A percentile compares a stretch with the other conserved stretches of the same genome.
Conservation (phyloP, 2,797 vertebrate species). For the Adrianichthys oophorus region DNA sequence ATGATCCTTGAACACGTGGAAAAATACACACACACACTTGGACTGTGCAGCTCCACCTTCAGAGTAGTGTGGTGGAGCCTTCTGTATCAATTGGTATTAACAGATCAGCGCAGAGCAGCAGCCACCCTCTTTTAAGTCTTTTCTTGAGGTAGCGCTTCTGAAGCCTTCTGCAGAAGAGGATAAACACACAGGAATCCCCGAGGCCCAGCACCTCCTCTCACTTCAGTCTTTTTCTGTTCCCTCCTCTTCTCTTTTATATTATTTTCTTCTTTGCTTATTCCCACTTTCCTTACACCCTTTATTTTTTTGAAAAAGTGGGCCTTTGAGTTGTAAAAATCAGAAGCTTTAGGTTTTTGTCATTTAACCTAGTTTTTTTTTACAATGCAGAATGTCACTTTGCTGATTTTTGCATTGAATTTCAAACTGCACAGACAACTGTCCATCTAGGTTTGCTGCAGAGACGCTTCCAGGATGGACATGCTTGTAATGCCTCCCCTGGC, state of each 20-base stretch:
- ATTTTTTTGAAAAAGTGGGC: slow-evolving; percentile 48
- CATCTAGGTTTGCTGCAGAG: too few relatives aligned
- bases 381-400: too few relatives aligned
- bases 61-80: slow-evolving; percentile 52
- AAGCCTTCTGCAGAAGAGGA: slow-evolving; percentile 77
- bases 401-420: too few relatives aligned
- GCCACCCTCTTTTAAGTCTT: slow-evolving; percentile 75
- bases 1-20: slow-evolving; percentile 57
- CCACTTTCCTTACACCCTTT: slow-evolving; percentile 56
- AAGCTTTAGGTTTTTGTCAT: too few relatives aligned
- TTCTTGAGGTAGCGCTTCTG: slow-evolving; percentile 78
- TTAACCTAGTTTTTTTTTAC: too few relatives aligned
- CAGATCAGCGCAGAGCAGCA: slow-evolving; percentile 70
- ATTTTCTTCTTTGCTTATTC: slow-evolving; percentile 52
- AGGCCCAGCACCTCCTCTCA: slow-evolving; percentile 62
- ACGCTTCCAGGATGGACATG: too few relatives aligned
- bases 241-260: slow-evolving; percentile 34
- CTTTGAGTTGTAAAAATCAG: too few relatives aligned
- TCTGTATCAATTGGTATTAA: slow-evolving; percentile 73
- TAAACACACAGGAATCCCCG: slow-evolving; percentile 72
- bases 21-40: slow-evolving; percentile 40
- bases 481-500: too few relatives aligned
- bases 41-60: slow-evolving; percentile 43
- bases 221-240: slow-evolving; percentile 44
- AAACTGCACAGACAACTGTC: too few relatives aligned